phyloP scores from a whole-genome alignment of 2,113 vertebrate genomes.

The Oryzias celebensis region DNA sequence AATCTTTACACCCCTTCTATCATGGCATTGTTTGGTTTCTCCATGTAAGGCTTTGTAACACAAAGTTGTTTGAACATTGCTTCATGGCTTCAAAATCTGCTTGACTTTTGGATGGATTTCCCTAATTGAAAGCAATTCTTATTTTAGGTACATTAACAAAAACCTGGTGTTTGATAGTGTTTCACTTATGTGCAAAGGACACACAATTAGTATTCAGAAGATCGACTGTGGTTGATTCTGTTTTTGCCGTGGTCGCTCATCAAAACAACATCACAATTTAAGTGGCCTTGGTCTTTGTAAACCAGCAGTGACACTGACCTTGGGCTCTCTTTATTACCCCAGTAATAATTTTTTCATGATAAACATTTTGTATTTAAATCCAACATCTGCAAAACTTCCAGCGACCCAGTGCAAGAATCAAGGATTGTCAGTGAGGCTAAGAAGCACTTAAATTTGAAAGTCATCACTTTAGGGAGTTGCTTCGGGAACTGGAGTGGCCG shows the following conservation, averaged over 20 bases:
- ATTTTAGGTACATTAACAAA: too few relatives aligned
- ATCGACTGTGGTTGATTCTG: slow-evolving; percentile 8
- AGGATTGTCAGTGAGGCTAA: slow-evolving; percentile 16
- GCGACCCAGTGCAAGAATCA: slow-evolving; percentile 22
- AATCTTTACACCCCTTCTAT: too few relatives aligned
- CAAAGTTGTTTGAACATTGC: too few relatives aligned
- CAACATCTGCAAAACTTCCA: slow-evolving; percentile 6
- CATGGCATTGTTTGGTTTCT: too few relatives aligned
- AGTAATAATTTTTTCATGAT: neutral
- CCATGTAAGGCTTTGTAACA: too few relatives aligned
- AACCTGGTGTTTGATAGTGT: too few relatives aligned
- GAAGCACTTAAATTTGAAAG: slow-evolving; percentile 39
- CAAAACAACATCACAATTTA: slow-evolving; percentile 27
- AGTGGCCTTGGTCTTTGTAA: slow-evolving; percentile 48
- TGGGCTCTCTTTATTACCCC: slow-evolving; percentile 36
- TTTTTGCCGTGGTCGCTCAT: slow-evolving; percentile 24
- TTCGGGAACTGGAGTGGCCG: slow-evolving; percentile 21
- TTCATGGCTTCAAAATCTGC: too few relatives aligned
- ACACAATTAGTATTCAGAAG: neutral
- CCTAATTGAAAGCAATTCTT: too few relatives aligned
- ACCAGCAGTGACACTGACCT: slow-evolving; percentile 48
- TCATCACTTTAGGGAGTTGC: slow-evolving; percentile 33
- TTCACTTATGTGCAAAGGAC: too few relatives aligned
- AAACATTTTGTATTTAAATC: slow-evolving; percentile 4
- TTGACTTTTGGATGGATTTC: too few relatives aligned